Conservation (phyloP, 2,113 vertebrate genomes). For the Rhea americana region DNA sequence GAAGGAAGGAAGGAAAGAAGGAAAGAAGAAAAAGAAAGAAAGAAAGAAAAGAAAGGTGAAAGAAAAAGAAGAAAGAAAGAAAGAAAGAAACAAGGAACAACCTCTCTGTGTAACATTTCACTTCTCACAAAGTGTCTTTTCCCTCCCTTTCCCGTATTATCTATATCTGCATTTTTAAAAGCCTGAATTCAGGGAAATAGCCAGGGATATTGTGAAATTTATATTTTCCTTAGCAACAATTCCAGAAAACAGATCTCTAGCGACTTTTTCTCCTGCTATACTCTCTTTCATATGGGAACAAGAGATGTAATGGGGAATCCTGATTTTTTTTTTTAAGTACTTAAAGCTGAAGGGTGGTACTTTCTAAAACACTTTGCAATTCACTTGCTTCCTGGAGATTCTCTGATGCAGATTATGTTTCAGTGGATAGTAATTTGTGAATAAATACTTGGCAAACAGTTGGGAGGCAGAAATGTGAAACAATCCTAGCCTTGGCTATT, state of each 20-base stretch:
- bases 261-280: not conserved
- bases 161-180: slow-evolving; percentile 6
- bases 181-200: not conserved
- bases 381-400: slow-evolving; percentile 35
- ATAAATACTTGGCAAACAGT: slow-evolving; percentile 67
- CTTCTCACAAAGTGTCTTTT: not conserved
- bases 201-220: not conserved
- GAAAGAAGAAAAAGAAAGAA: too few relatives aligned
- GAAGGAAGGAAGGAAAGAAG: too few relatives aligned
- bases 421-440: not conserved
- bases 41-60: accelerated
- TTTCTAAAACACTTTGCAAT: slow-evolving; percentile 4
- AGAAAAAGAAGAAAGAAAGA: accelerated
- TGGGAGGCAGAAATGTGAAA: slow-evolving; percentile 60
- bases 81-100: accelerated
- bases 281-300: not conserved
- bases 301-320: not conserved
- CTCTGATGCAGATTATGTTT: slow-evolving; percentile 43
- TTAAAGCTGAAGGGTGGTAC: not conserved
- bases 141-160: not conserved
- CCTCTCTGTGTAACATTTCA: not conserved
- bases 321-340: not conserved
- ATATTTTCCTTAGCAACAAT: not conserved
- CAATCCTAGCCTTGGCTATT: slow-evolving; percentile 51
- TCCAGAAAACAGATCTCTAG: not conserved